Percentiles rank a stretch among this genome's conserved stretches.
phyloP scores from a whole-genome alignment of 2,113 vertebrate species.

The Otus sunia region DNA sequence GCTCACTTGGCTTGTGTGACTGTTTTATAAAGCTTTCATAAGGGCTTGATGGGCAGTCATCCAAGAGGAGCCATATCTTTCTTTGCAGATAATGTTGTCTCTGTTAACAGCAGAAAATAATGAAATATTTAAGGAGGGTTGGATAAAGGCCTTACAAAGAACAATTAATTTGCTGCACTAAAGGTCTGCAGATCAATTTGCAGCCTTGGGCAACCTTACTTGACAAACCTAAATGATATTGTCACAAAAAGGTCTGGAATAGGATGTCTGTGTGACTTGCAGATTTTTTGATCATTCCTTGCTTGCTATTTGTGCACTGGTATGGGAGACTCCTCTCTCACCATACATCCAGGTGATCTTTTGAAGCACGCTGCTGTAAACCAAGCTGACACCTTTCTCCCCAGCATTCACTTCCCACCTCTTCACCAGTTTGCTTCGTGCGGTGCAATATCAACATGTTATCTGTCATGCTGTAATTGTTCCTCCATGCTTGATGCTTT shows the following conservation, averaged over 20 bases:
- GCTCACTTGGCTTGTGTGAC: not conserved
- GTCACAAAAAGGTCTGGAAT: not conserved
- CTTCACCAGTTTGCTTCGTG: not conserved
- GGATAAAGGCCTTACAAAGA: not conserved
- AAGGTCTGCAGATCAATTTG: not conserved
- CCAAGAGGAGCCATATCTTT: not conserved
- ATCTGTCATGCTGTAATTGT: not conserved
- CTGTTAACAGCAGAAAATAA: not conserved
- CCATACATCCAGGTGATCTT: not conserved
- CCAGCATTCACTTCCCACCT: not conserved
- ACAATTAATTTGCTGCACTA: not conserved
- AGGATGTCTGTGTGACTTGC: not conserved
- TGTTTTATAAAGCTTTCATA: not conserved
- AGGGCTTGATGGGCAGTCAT: not conserved
- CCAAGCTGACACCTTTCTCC: not conserved
- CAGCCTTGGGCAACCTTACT: not conserved
- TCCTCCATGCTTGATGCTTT: not conserved
- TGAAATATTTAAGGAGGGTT: not conserved
- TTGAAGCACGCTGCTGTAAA: not conserved
- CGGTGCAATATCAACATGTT: not conserved
- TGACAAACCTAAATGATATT: not conserved
- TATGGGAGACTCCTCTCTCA: not conserved
- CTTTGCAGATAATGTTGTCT: not conserved
- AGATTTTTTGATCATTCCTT: rapidly evolving
- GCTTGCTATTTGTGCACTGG: rapidly evolving